Conservation (phyloP, 2,888 invertebrate genomes). For the Laspeyria flexula region DNA sequence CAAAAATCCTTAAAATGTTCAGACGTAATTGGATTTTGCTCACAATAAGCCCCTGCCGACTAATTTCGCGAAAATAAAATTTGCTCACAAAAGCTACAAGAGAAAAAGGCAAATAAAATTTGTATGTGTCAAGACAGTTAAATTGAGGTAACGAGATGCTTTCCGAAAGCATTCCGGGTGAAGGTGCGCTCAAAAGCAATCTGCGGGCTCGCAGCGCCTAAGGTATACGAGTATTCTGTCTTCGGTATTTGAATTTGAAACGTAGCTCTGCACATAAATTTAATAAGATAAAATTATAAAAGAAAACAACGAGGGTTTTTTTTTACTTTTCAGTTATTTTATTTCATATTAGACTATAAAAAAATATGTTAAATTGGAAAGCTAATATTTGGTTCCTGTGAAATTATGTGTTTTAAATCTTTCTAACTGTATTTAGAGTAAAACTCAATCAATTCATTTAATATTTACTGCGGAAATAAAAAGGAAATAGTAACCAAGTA, state of each 20-base stretch:
- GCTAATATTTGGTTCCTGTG: no score
- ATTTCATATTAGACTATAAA: no score
- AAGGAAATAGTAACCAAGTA: not conserved
- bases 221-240: conserved; percentile 36
- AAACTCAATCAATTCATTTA: no score
- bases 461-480: no score
- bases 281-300: no score
- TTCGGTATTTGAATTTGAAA: conserved; percentile 29
- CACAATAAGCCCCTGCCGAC: conserved; percentile 62
- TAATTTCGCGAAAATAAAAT: conserved; percentile 72
- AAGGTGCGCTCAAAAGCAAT: conserved; percentile 71
- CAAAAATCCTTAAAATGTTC: conserved; percentile 55
- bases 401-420: no score
- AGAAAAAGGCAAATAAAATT: conserved; percentile 74
- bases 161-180: conserved; percentile 64
- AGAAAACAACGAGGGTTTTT: no score
- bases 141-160: conserved; percentile 77
- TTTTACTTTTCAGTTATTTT: no score
- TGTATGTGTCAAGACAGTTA: conserved; percentile 81
- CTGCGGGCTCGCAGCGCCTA: conserved; percentile 60
- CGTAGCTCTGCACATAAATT: no score
- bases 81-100: conserved; percentile 72
- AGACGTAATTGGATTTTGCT: conserved; percentile 68
- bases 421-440: no score
- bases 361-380: no score